Base-by-base conservation (phyloP, 2,888 invertebrate genomes). In the Anodontia alba region DNA sequence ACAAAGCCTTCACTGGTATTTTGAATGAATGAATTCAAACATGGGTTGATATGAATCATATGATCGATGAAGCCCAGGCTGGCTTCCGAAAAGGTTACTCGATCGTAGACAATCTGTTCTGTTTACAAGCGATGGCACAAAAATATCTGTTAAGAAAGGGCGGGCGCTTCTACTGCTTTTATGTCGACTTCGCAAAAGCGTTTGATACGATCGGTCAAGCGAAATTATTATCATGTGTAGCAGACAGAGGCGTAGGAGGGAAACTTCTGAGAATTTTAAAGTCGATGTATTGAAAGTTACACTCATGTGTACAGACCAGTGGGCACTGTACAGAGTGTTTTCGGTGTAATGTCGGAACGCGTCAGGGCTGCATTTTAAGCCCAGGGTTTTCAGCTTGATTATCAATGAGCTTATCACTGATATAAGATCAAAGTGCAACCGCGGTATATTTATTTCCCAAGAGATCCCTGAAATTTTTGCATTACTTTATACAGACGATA, bases 31-130 rank as follows among this genome's bases (percentile, higher is more conserved):
- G n/a, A n/a, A n/a, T n/a, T n/a, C n/a, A n/a, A n/a, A n/a, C n/a
- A n/a, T n/a, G n/a, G n/a, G n/a, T n/a, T n/a, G n/a, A n/a, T n/a
- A n/a, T n/a, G n/a, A n/a, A n/a, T n/a, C n/a, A n/a, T n/a, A n/a
- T n/a, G n/a, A n/a, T n/a, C n/a, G 62, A 62, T 26, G 62, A 62
- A 62, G 62, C 62, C 7, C 62, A 62, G 29, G 33, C 62, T 23
- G 62, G 29, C 3, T 26, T 62, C 62, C 5, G 33, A 10, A 10
- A 26, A 3, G 33, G 62, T 29, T 62, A 62, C 20, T 33, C 29
- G 5, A 29, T 26, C 17, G 23, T 62, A 8, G 29, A 62, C 26
- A 62, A 62, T 17, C 2, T 62, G 2, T 62, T 31, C 17, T 10
- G 15, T 10, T 12, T 29, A 7, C 33, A 33, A 62, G 3, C 29